Evolutionary conservation across 2,113 vertebrate species (phyloP), one percentile per base, ranked within the genome.

Genomic region (Callipepla californica): DNA sequence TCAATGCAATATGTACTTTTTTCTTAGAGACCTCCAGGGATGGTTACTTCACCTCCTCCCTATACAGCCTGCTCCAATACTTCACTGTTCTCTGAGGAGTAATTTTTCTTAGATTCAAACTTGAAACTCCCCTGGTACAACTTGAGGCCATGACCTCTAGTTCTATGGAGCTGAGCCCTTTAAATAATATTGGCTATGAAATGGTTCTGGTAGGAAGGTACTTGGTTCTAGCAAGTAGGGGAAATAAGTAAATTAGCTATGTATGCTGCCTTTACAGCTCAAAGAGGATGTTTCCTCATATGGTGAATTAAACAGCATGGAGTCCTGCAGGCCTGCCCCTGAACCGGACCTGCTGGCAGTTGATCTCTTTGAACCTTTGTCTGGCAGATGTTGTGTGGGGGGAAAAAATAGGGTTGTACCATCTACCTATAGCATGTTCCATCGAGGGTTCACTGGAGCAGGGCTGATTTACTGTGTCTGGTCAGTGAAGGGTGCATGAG

Each of bases 391-490:
- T 40, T 72, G 36, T 36, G 80, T 48, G 58, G 40, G n/a, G 40
- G 40, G 75, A 69, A 73, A 84, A 82, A 87, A 66, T 5, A 18
- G 22, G 42, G 68, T 87, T 91, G 65, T 68, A 87, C 58, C 89
- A 77, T 47, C 45, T 40, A 89, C 34, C n/a, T 93, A 42, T 26
- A 85, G 61, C 72, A 44, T 18, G 42, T 73, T 84, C 77, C 44
- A 5, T 59, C 3, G 9, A 73, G 85, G 67, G 50, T 63, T 92
- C 93, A 95, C 20, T 78, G 55, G 87, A 95, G 91, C 92, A 21
- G 61, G 4, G 95, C 82, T 94, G 94, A 96, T 96, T 96, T 94
- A 94, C 42, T 0, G 1, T 75, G 73, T 57, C 79, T 85, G 85
- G 91, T n/a, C 85, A 80, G 44, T 36, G 75, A 93, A 80, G 4